Conservation (phyloP, 1,140 invertebrate genomes). For the Xylocopa sonorina region DNA sequence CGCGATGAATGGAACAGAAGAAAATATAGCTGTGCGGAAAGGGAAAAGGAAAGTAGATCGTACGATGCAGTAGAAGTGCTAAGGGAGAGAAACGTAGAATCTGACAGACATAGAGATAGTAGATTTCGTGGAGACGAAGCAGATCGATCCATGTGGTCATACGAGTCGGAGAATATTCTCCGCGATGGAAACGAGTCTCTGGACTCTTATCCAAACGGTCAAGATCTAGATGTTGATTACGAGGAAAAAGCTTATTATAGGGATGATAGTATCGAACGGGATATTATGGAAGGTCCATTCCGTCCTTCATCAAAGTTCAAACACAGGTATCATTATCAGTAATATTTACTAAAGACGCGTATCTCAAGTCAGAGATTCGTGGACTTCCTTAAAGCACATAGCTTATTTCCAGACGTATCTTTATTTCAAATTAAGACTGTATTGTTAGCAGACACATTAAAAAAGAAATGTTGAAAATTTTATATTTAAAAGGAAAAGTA, state of each 20-base stretch:
- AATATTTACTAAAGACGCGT: not conserved
- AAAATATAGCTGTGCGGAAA: conserved; percentile 69
- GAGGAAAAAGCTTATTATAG: conserved; percentile 68
- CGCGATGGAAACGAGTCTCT: conserved; percentile 66
- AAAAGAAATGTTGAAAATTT: too few species aligned
- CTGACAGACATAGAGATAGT: conserved; percentile 63
- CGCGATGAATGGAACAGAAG: conserved; percentile 67
- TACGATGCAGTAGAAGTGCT: conserved; percentile 78
- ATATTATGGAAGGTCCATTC: conserved; percentile 65
- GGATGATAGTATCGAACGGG: conserved; percentile 72
- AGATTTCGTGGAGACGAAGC: conserved; percentile 67
- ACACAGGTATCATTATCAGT: conserved; percentile 52
- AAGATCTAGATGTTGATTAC: conserved; percentile 62
- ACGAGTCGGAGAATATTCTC: conserved; percentile 54
- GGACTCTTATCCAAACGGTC: conserved; percentile 66
- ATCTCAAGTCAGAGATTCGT: too few species aligned
- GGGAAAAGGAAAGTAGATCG: conserved; percentile 66
- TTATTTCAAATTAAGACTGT: too few species aligned
- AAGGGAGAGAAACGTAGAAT: conserved; percentile 72
- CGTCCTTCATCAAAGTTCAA: conserved; percentile 49
- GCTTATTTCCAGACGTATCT: too few species aligned
- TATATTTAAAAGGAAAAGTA: conserved; percentile 36
- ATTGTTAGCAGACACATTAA: too few species aligned
- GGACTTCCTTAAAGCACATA: too few species aligned
- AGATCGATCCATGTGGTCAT: conserved; percentile 61